Base-by-base conservation (phyloP, 2,888 invertebrate species). In the Coelopa pilipes region DNA sequence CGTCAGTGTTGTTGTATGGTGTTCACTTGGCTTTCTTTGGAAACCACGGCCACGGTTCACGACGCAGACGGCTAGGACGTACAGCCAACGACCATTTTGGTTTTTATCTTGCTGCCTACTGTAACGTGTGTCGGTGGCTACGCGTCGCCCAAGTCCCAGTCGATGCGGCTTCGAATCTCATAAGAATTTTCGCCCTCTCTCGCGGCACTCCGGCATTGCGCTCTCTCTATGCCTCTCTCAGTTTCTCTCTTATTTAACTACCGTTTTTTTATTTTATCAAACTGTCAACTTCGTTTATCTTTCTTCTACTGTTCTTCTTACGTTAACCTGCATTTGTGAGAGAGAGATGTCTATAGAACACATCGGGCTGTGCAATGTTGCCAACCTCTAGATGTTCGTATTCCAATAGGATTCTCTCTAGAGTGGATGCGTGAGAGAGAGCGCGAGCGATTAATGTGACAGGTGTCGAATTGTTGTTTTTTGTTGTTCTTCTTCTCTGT, bases 41-140 rank as follows among this genome's bases (percentile, higher is more conserved):
- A 50, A 71, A 71, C 45, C 55, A 57, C 72, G 19, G 72, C 62
- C 67, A 73, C 67, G 68, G 53, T 68, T 73, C 68, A 73, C 59
- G 67, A 53, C 73, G 60, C 19, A 21, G 49, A 62, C 75, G 75
- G 74, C 76, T 77, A 79, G 74, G 76, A 78, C 79, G 76, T 75
- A 75, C 76, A 80, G 81, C 79, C 79, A 81, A 84, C 83, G 83
- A 85, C 84, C 85, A 84, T 83, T 82, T 81, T 83, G 81, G 81
- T 79, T 83, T 81, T 82, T 81, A 82, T 81, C 81, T 83, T 80
- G 79, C 80, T 80, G 80, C 80, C 79, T 81, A 82, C 83, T 83
- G 81, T 77, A 74, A 74, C 75, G 77, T 76, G 71, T 76, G 77
- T 75, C 76, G 72, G 77, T 76, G 77, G 75, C 77, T 76, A 78